phyloP scores from a whole-genome alignment of 2,888 invertebrate species.

The Conus canariensis region DNA sequence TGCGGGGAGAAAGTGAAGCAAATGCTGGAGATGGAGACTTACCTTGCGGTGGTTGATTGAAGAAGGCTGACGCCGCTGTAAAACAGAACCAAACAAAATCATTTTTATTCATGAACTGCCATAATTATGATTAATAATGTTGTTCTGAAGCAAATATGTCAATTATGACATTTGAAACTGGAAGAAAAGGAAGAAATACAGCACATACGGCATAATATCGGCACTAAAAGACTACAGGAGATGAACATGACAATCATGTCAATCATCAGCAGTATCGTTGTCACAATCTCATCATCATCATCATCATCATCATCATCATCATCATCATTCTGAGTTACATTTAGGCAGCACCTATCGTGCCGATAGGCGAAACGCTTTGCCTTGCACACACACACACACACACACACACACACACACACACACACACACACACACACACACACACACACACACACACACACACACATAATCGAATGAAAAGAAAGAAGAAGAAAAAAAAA shows the following conservation, averaged over 20 bases:
- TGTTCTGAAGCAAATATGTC: background rate
- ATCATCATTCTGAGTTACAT: background rate
- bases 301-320: background rate
- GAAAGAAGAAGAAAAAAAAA: no score
- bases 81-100: background rate
- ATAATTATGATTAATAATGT: background rate
- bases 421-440: no score
- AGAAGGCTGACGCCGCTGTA: constrained; percentile 4
- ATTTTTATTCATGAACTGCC: background rate
- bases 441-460: no score
- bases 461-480: no score
- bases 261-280: background rate
- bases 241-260: background rate
- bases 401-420: no score
- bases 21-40: background rate
- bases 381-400: no score
- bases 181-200: background rate
- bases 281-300: background rate
- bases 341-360: no score
- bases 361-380: no score
- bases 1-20: no score
- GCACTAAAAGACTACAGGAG: background rate
- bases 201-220: background rate
- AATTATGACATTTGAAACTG: background rate
- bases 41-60: background rate